Conservation (phyloP, 2,888 invertebrate genomes). For the Dryobota labecula region DNA sequence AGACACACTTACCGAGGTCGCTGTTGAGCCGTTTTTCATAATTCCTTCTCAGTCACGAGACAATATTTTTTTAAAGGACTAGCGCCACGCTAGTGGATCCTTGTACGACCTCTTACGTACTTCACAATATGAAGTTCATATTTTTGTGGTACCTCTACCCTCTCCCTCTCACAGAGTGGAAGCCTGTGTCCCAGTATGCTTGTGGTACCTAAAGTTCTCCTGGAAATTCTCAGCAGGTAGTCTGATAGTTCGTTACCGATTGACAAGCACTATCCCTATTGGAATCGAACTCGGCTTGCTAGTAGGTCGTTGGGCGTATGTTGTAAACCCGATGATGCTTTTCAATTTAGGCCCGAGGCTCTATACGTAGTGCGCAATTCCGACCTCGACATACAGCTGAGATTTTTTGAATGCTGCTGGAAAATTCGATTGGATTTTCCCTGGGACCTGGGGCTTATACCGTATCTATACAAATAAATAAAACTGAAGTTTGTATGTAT, state of each 20-base stretch:
- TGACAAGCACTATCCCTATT: constrained; percentile 2
- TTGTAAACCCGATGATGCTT: constrained; percentile 27
- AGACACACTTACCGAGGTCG: too few species aligned
- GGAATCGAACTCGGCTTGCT: not conserved
- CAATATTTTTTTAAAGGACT: too few species aligned
- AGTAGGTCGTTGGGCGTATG: constrained; percentile 11
- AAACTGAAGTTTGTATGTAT: too few species aligned
- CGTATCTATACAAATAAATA: constrained; percentile 21
- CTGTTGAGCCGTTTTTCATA: too few species aligned
- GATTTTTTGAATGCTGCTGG: constrained; percentile 32
- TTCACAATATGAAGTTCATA: not conserved
- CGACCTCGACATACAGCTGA: constrained; percentile 23
- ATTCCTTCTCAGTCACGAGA: too few species aligned
- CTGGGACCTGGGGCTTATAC: not conserved
- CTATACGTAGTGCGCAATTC: constrained; percentile 18
- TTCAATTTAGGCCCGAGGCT: constrained; percentile 39
- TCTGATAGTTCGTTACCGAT: constrained; percentile 1
- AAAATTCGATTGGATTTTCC: constrained; percentile 35
- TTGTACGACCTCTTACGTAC: too few species aligned
- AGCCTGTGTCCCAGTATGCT: not conserved
- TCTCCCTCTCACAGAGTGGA: too few species aligned
- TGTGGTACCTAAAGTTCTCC: not conserved
- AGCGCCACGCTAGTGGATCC: too few species aligned
- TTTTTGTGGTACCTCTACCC: not conserved
- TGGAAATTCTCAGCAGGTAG: not conserved